These are phyloP conservation scores for Lutjanus campechanus DNA, from an alignment of 2,797 vertebrate genomes.

Conservation along the genomic window DNA sequence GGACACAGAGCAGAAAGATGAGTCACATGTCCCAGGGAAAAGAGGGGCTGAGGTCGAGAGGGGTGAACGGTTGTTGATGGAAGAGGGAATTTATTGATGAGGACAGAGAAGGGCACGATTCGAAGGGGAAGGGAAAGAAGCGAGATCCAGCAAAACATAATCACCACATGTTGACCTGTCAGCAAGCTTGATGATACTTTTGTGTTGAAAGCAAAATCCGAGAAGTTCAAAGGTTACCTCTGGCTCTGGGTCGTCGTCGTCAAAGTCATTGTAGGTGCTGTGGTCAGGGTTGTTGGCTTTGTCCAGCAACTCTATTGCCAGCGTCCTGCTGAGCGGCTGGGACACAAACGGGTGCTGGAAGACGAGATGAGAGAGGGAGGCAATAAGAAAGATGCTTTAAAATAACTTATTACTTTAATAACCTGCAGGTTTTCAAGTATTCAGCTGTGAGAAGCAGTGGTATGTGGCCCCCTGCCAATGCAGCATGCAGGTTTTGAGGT, in stretches of 20 bases:
- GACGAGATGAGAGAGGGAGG: conserved; percentile 19
- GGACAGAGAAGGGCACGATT: conserved; percentile 37
- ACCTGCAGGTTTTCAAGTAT: not conserved
- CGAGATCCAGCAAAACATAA: conserved; percentile 34
- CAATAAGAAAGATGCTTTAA: not conserved
- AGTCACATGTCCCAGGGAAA: conserved; percentile 48
- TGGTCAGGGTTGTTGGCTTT: conserved; percentile 98
- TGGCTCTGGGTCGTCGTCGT: conserved; percentile 94
- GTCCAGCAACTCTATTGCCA: conserved; percentile 98
- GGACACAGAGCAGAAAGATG: conserved; percentile 56
- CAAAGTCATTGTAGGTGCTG: conserved; percentile 94
- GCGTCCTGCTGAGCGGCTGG: conserved; percentile 94
- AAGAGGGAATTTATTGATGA: conserved; percentile 21
- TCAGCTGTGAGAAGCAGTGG: too few relatives aligned
- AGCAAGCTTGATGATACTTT: not conserved
- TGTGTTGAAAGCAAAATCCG: not conserved
- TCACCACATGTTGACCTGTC: conserved; percentile 17
- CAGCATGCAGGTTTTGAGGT: too few relatives aligned
- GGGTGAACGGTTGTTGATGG: conserved; percentile 7
- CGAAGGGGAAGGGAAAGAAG: conserved; percentile 29
- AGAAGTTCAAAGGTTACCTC: conserved; percentile 85
- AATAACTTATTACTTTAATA: not conserved
- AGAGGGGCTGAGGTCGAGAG: conserved; percentile 18
- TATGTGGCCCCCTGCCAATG: too few relatives aligned
- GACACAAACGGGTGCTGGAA: conserved; percentile 96